phyloP scores from a whole-genome alignment of 2,113 vertebrate species.

The Hippocampus mohnikei region DNA sequence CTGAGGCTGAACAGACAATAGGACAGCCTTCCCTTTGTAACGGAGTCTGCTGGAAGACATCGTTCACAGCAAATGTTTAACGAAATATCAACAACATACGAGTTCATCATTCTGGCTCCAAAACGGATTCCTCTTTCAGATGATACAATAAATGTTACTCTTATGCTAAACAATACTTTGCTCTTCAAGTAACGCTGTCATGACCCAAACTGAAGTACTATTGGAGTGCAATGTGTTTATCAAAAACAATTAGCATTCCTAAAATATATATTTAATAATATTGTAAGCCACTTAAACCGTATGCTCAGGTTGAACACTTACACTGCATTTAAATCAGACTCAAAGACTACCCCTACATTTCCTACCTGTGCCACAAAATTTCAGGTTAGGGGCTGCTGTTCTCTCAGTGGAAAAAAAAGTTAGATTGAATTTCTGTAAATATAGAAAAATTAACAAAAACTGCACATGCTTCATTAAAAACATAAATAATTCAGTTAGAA shows the following conservation, averaged over 20 bases:
- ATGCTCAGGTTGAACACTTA: neutral
- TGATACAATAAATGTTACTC: too few relatives aligned
- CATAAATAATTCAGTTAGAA: too few relatives aligned
- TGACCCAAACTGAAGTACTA: neutral
- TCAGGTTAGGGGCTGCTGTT: too few relatives aligned
- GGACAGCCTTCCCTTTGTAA: slow-evolving; percentile 69
- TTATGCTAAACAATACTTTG: too few relatives aligned
- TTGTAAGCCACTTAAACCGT: neutral
- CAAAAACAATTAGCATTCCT: too few relatives aligned
- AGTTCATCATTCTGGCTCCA: neutral
- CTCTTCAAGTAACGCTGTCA: too few relatives aligned
- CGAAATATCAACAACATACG: neutral
- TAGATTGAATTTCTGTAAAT: too few relatives aligned
- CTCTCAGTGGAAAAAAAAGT: too few relatives aligned
- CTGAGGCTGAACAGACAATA: slow-evolving; percentile 97
- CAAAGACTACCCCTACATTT: too few relatives aligned
- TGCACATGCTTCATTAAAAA: neutral
- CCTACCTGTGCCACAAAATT: too few relatives aligned
- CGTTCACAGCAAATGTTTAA: neutral
- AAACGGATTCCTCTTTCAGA: too few relatives aligned
- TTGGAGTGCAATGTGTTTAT: too few relatives aligned
- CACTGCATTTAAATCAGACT: neutral
- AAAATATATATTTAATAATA: neutral
- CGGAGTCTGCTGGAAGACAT: slow-evolving; percentile 77
- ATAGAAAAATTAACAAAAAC: neutral